Conservation (phyloP, 1,140 invertebrate genomes). For the Venustaconcha ellipsiformis region DNA sequence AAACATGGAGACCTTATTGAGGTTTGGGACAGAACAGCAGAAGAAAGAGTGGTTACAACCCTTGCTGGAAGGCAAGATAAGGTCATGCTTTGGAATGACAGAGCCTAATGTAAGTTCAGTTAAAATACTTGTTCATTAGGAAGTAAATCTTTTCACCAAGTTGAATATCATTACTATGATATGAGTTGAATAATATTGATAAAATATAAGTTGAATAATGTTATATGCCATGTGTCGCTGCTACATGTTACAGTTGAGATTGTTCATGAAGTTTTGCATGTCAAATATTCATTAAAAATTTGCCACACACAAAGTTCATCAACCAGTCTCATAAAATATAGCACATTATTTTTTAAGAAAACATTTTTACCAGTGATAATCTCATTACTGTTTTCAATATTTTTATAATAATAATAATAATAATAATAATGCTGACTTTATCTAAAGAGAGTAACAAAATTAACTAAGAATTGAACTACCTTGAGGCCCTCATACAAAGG, state of each 20-base stretch:
- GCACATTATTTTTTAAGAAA: no score
- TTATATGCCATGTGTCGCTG: background rate
- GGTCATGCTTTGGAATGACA: constrained; percentile 71
- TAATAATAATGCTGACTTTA: no score
- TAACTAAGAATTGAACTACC: no score
- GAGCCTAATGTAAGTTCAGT: constrained; percentile 62
- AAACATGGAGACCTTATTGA: constrained; percentile 71
- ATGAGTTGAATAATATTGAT: background rate
- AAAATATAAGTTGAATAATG: background rate
- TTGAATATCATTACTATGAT: background rate
- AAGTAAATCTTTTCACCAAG: background rate
- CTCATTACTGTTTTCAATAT: no score
- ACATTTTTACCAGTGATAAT: no score
- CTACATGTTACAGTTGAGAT: background rate
- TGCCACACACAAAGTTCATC: no score
- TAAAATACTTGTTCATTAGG: background rate
- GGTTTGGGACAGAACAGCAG: constrained; percentile 69
- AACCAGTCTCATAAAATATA: no score
- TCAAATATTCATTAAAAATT: no score
- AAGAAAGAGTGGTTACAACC: constrained; percentile 67
- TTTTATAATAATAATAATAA: no score
- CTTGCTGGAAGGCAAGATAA: constrained; percentile 67
- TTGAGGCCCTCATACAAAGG: no score
- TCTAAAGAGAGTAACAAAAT: no score
- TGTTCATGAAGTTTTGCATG: background rate